Evolutionary conservation across 2,113 vertebrate genomes (phyloP), one percentile per base, ranked within the genome.

Genomic region (Pachycephala philippinensis): DNA sequence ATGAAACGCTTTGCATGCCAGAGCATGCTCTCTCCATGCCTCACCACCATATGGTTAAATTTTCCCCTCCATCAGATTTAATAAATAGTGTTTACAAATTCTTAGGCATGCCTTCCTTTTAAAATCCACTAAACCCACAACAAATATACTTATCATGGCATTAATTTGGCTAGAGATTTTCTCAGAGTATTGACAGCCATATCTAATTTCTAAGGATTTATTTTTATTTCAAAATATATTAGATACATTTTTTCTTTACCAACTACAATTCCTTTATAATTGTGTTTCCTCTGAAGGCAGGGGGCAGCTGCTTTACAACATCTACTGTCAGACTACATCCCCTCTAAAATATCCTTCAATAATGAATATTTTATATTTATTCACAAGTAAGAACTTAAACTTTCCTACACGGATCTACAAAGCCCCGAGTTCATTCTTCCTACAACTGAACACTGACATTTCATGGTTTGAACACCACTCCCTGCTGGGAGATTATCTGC

Each of bases 141-240:
- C 70, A 95, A 96, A 96, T 94, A 94, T 47, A 89, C 88, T 76
- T 88, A 84, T 70, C 83, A 78, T 83, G 61, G 78, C 75, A 89
- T 81, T 91, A 77, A 95, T 95, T 97, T 94, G 96, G 96, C 71
- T 78, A 95, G 92, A 96, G 93, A 96, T 96, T 96, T 96, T 94
- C 88, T 84, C 85, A 68, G 88, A 93, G 72, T 89, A 96, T 87
- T 88, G 92, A 96, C 95, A 92, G 92, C 85, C 88, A 56, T 78
- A 94, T 86, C 88, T 93, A 97, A 96, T 96, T 96, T 96, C 71
- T 45, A 89, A 96, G 90, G 93, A 94, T 97, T 96, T 96, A 74
- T 90, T 95, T 94, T 96, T 90, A 96, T 96, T 95, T 97, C 68
- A 75, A 90, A 90, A 89, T 63, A 93, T 90, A 94, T 95, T 95